Evolutionary conservation across 2,113 vertebrate genomes (phyloP).

Genomic region (Forbesichthys agassizii): DNA sequence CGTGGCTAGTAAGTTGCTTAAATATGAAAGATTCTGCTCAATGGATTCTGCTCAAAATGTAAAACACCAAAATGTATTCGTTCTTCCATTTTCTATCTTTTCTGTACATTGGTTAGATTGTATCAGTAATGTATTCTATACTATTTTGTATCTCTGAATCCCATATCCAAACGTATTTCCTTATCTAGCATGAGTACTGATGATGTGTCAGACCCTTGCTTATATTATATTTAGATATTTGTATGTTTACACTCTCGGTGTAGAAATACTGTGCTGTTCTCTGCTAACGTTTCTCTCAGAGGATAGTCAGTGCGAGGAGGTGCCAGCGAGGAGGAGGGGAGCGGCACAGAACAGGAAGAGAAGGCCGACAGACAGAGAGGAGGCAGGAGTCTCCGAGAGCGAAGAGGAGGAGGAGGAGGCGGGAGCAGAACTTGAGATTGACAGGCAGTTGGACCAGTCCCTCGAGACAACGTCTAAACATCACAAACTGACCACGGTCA

Average conservation of each 20-base stretch:
- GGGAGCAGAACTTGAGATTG: constrained; percentile 78
- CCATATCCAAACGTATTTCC: too few species aligned
- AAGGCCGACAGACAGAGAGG: constrained; percentile 34
- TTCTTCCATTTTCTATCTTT: neutral
- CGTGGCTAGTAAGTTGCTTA: neutral
- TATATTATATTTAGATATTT: too few species aligned
- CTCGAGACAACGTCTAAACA: constrained; percentile 92
- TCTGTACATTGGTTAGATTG: too few species aligned
- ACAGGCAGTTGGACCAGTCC: constrained; percentile 85
- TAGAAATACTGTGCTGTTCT: neutral
- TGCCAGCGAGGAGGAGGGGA: constrained; percentile 59
- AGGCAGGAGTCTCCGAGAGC: constrained; percentile 27
- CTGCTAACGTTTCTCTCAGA: constrained; percentile 43
- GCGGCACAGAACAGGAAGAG: constrained; percentile 34
- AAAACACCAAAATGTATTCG: neutral
- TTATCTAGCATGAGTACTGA: neutral
- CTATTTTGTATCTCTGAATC: too few species aligned
- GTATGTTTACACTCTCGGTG: neutral
- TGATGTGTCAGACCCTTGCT: neutral
- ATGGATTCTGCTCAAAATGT: neutral
- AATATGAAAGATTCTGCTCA: neutral
- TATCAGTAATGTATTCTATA: too few species aligned
- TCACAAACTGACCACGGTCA: constrained; percentile 91
- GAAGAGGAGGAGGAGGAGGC: constrained; percentile 28
- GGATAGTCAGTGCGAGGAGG: constrained; percentile 64